Base-by-base conservation (phyloP, 2,888 invertebrate species). In the Eumerus sabulonum region DNA sequence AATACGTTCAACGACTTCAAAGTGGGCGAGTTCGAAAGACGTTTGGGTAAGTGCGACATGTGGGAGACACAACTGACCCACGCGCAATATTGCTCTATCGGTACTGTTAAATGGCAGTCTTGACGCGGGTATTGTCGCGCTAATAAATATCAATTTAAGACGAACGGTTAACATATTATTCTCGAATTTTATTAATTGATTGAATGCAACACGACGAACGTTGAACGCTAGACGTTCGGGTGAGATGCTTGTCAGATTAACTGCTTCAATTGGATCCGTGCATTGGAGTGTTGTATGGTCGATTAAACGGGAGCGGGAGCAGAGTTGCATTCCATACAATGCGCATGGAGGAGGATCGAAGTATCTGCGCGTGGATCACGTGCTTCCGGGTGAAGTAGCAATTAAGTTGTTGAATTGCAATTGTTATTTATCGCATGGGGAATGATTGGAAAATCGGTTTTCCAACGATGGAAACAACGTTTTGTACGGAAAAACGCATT, bases 21-120 rank as follows among this genome's bases (percentile, higher is more conserved):
- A 85, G 88, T 88, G 84, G 88, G 86, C 82, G 90, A 89, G 85
- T 91, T 90, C 88, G 91, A 91, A 85, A 86, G 89, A 84, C 90
- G 90, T 85, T 87, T 91, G 82, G 90, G 91, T 91, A 90, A 91
- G 91, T 91, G 79, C 44, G 38, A 50, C 50, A 63, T 51, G 68
- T 79, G 73, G 68, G 79, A 38, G 79, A 48, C 42, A 36, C 35
- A 13, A 60, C 64, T 48, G 13, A 35, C 72, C 59, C 66, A 66
- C 73, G 44, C 62, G 16, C 13, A 9, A 36, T 53, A 62, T 16
- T 27, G 27, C 27, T 27, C 27, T 27, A 18, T 48, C 48, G 40
- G 13, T 19, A 45, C 35, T 70, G 44, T 56, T 50, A 14, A 71
- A 71, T 60, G 48, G 44, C 53, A 27, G 27, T 44, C 17, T 16